Conservation (phyloP, 2,113 vertebrate species). For the Synodontis membranacea region DNA sequence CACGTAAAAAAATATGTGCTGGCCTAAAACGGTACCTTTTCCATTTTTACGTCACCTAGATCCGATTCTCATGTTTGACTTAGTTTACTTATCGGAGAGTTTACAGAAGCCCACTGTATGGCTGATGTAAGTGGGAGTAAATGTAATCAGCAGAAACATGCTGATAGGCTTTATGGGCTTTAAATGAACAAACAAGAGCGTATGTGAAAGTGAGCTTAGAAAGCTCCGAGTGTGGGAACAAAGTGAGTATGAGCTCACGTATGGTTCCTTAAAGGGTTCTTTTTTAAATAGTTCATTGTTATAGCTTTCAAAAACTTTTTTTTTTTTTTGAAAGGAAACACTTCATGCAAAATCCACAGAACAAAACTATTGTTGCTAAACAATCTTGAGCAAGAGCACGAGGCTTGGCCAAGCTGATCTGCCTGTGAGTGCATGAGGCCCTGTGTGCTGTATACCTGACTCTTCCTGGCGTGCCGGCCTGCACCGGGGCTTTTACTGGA, state of each 20-base stretch:
- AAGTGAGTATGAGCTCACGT: background rate
- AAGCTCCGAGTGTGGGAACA: conserved; percentile 1
- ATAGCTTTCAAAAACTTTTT: background rate
- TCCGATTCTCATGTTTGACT: background rate
- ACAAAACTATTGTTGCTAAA: background rate
- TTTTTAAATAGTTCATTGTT: background rate
- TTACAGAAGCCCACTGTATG: background rate
- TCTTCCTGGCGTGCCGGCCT: conserved; percentile 80
- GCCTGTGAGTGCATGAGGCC: background rate
- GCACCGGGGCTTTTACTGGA: conserved; percentile 76
- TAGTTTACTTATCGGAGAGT: background rate
- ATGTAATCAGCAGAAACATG: conserved; percentile 17
- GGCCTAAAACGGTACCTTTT: background rate
- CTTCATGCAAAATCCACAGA: background rate
- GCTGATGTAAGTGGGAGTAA: background rate
- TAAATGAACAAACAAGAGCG: conserved; percentile 25
- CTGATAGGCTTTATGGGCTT: conserved; percentile 21
- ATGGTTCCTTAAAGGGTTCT: background rate
- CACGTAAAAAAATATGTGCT: background rate
- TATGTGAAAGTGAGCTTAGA: conserved; percentile 14
- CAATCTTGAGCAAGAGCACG: background rate
- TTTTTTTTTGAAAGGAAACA: background rate
- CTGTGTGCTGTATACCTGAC: conserved; percentile 74
- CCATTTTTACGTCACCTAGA: background rate
- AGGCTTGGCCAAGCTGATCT: background rate